Evolutionary conservation across 2,113 vertebrate genomes (phyloP), one percentile per base, ranked within the genome.

Genomic region (Pelecanoides urinatrix): DNA sequence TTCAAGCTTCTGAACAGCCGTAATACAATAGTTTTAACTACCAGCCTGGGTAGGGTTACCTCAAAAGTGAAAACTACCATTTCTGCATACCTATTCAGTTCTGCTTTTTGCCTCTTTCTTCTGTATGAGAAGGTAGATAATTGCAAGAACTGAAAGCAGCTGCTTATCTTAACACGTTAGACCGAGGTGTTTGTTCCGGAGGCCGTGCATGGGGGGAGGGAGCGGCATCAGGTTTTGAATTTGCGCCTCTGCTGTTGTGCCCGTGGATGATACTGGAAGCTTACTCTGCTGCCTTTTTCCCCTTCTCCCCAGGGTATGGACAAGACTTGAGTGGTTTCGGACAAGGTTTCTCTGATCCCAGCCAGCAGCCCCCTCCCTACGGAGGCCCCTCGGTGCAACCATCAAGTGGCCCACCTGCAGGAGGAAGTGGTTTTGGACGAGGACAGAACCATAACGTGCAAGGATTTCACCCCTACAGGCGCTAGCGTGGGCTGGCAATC

Each of bases 371-470:
- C 84, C 98, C 99, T 55, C 99, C 99, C 90, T 98, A 99, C 0
- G 99, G 98, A 95, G 98, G 99, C 63, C 99, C 99, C 59, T 98
- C 99, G 23, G 98, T 99, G 96, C 99, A 98, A 62, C 98, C 99
- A 18, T 96, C 99, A 3, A 98, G 98, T 19, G 99, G 98, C 70
- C 99, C 99, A 25, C 99, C 99, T 2, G 96, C 98, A 4, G 98
- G 99, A 3, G 98, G 99, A 91, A 99, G 97, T 62, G 99, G 98
- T 34, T 99, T 99, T 21, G 99, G 99, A 92, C 98, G 99, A 76
- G 99, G 99, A 65, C 99, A 99, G 98, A 99, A 99, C 98, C 99
- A 99, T 97, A 99, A 99, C 22, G 99, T 99, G 97, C 99, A 99
- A 98, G 99, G 99, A 97, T 99, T 99, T 98, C 99, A 99, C 84